Evolutionary conservation across 2,113 vertebrate species (phyloP), one percentile per base, ranked within the genome.

Genomic region (Tragelaphus buxtoni): DNA sequence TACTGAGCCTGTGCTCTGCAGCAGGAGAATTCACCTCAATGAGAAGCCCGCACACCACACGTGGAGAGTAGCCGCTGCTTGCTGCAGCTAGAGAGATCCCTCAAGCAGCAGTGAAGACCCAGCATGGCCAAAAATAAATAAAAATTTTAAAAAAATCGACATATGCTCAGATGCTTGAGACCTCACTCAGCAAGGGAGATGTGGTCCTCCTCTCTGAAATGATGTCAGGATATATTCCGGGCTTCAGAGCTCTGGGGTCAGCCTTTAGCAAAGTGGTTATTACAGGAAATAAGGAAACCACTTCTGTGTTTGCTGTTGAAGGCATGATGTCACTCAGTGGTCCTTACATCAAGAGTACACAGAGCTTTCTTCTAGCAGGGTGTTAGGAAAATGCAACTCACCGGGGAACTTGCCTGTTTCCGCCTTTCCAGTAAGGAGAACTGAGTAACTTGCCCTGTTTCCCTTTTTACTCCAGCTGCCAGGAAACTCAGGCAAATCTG

Each of bases 351-450:
- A 9, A 11, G 47, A 16, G 26, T 4, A 8, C 24, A 2, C 20
- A 20, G 82, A 13, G 24, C 45, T 56, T 22, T 80, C 79, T 24
- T 45, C 30, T 2, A 63, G 42, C 45, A 0, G 1, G 45, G 30
- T 60, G 42, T 18, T 49, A 58, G 90, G 16, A 39, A 39, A 72
- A 11, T 2, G 22, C 1, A 1, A 20, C 47, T 91, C 61, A 0
- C 28, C 0, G 2, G 2, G 79, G 7, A 32, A 28, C 94, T 17
- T 3, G 12, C 10, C 0, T 1, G 7, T 84, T 92, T 96, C 91
- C 53, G 47, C 81, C 92, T 97, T 97, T 81, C 90, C 56, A 39
- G 30, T 7, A 92, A 76, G 49, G 81, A 92, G 80, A 94, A 94
- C 88, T 32, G 22, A 90, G 56, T 58, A 26, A 72, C 47, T 69